Conservation (phyloP, 2,113 vertebrate species). For the Takifugu flavidus region DNA sequence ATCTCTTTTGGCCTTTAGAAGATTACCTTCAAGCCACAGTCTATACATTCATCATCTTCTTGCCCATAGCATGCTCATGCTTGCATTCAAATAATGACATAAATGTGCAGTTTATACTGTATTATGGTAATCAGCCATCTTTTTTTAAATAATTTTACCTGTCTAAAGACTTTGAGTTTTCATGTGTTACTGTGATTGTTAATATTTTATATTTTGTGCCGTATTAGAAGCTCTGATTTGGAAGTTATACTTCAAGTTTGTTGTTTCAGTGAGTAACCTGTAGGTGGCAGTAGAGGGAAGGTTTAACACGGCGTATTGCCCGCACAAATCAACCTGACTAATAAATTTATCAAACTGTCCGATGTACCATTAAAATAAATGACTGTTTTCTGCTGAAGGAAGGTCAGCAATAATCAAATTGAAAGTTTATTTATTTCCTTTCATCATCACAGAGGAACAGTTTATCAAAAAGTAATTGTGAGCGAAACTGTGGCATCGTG, state of each 20-base stretch:
- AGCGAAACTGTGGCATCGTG: background rate
- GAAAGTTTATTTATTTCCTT: background rate
- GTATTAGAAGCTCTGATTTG: too few species aligned
- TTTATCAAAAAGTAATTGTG: slow-evolving; percentile 3
- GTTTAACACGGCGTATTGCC: background rate
- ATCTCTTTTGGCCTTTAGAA: too few species aligned
- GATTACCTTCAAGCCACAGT: too few species aligned
- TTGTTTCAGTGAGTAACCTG: slow-evolving; percentile 33
- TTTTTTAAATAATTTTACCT: background rate
- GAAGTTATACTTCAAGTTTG: slow-evolving; percentile 1
- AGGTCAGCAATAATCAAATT: too few species aligned
- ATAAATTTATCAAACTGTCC: slow-evolving; percentile 5
- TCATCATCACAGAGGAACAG: background rate
- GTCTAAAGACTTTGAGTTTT: too few species aligned
- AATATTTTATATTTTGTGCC: too few species aligned
- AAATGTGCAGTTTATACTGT: background rate
- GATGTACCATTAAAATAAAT: background rate
- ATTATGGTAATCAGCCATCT: background rate
- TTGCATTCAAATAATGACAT: slow-evolving; percentile 3
- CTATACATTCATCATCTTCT: too few species aligned
- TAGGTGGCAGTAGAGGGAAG: slow-evolving; percentile 57
- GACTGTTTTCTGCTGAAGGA: background rate
- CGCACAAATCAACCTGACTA: slow-evolving; percentile 15
- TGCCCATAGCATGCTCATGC: background rate
- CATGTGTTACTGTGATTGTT: background rate